A percentile compares a stretch with the other conserved stretches of the same genome.
These are phyloP conservation scores for Galaxea fascicularis DNA, from an alignment of 92 coral and sea anemone species.

Conservation along the genomic window DNA sequence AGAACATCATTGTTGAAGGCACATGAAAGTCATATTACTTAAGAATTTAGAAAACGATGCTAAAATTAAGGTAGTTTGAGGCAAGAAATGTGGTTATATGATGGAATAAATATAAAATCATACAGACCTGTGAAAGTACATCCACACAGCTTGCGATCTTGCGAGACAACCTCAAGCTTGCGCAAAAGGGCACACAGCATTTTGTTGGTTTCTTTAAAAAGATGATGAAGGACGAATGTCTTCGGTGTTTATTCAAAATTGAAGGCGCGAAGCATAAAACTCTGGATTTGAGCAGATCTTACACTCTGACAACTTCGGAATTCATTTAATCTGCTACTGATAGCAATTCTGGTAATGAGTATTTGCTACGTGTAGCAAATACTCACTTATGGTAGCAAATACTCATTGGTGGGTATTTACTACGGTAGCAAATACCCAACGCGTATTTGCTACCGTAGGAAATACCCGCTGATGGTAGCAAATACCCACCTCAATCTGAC, in stretches of 20 bases:
- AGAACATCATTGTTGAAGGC: not conserved
- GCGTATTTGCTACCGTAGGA: too few species aligned
- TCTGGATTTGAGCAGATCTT: conserved; percentile 22
- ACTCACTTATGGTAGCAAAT: not conserved
- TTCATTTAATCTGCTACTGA: conserved; percentile 2
- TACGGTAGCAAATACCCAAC: too few species aligned
- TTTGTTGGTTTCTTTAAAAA: conserved; percentile 21
- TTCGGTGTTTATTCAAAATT: conserved; percentile 9
- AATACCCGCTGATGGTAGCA: not conserved
- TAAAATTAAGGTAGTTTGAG: not conserved
- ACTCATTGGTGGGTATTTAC: not conserved
- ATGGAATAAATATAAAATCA: conserved; percentile 1
- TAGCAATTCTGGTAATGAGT: not conserved
- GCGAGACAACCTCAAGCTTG: conserved; percentile 3
- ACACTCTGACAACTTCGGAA: conserved; percentile 7
- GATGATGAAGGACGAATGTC: conserved; percentile 20
- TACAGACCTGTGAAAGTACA: conserved; percentile 4
- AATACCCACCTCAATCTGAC: too few species aligned
- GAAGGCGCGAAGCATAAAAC: conserved; percentile 14
- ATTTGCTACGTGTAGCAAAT: not conserved
- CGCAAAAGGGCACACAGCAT: conserved; percentile 7
- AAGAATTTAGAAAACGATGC: not conserved
- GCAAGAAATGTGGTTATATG: not conserved
- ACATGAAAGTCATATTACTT: not conserved
- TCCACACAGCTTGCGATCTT: not conserved